Percentiles rank a stretch among this genome's conserved stretches.
Conservation (phyloP, 2,888 invertebrate species). For the Tetragonula carbonaria region DNA sequence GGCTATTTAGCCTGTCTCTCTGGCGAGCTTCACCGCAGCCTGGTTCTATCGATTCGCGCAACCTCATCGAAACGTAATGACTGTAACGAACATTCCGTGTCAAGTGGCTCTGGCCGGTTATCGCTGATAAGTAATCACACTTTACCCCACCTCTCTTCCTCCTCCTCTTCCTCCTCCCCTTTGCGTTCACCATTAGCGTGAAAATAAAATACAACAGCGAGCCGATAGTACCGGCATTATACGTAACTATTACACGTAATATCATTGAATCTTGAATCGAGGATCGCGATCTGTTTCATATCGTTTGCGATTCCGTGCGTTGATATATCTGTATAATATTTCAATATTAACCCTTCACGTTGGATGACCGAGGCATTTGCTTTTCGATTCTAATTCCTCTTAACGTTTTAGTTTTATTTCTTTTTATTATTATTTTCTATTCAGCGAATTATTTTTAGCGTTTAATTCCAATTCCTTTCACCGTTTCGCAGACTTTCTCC, state of each 20-base stretch:
- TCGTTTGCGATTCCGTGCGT: not conserved
- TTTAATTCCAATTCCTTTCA: too few relatives aligned
- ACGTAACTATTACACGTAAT: not conserved
- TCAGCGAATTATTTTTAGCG: too few relatives aligned
- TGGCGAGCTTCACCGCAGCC: slow-evolving; percentile 30
- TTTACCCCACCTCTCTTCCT: slow-evolving; percentile 1
- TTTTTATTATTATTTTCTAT: too few relatives aligned
- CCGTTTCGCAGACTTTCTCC: too few relatives aligned
- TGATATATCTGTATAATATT: not conserved
- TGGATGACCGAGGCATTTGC: not conserved
- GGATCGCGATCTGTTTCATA: not conserved
- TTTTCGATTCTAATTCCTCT: not conserved
- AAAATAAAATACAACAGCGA: slow-evolving; percentile 23
- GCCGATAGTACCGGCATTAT: not conserved
- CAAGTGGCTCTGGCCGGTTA: slow-evolving; percentile 49
- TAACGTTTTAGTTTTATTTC: not conserved
- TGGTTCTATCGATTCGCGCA: slow-evolving; percentile 51
- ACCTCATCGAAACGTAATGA: slow-evolving; percentile 60
- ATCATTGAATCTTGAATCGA: not conserved
- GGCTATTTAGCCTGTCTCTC: slow-evolving; percentile 29
- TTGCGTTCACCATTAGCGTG: slow-evolving; percentile 3
- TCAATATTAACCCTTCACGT: not conserved
- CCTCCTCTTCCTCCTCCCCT: too few relatives aligned
- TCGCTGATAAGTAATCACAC: slow-evolving; percentile 55
- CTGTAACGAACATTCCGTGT: slow-evolving; percentile 66